Conservation (phyloP, 2,888 invertebrate species). For the Linnaemya vulpina region DNA sequence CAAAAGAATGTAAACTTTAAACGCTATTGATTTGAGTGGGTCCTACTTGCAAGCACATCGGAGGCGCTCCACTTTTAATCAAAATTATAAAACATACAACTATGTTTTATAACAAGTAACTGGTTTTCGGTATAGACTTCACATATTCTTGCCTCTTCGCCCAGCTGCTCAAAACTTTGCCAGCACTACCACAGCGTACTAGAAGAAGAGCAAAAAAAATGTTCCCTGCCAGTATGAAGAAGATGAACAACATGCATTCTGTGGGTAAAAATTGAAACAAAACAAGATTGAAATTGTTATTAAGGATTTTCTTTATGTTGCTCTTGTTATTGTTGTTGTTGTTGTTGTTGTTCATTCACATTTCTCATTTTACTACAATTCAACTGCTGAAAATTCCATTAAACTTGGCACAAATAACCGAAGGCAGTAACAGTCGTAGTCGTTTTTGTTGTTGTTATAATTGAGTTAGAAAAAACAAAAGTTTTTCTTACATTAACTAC, state of each 20-base stretch:
- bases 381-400: constrained; percentile 81
- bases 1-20: too few relatives aligned
- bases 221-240: neutral
- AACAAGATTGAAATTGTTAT: constrained; percentile 67
- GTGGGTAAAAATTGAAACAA: constrained; percentile 64
- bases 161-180: neutral
- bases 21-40: too few relatives aligned
- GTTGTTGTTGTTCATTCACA: too few relatives aligned
- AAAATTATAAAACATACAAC: too few relatives aligned
- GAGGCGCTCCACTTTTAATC: too few relatives aligned
- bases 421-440: constrained; percentile 80
- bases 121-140: neutral
- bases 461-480: constrained; percentile 76
- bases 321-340: too few relatives aligned
- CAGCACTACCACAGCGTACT: neutral
- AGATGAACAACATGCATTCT: neutral
- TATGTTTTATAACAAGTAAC: neutral
- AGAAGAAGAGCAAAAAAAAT: too few relatives aligned
- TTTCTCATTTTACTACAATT: constrained; percentile 59
- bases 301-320: constrained; percentile 22
- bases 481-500: constrained; percentile 71
- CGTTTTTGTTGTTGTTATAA: constrained; percentile 74
- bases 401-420: constrained; percentile 81
- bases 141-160: too few relatives aligned
- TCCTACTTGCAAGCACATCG: too few relatives aligned